phyloP scores from a whole-genome alignment of 2,888 invertebrate species.

The Pyrrhosoma nymphula region DNA sequence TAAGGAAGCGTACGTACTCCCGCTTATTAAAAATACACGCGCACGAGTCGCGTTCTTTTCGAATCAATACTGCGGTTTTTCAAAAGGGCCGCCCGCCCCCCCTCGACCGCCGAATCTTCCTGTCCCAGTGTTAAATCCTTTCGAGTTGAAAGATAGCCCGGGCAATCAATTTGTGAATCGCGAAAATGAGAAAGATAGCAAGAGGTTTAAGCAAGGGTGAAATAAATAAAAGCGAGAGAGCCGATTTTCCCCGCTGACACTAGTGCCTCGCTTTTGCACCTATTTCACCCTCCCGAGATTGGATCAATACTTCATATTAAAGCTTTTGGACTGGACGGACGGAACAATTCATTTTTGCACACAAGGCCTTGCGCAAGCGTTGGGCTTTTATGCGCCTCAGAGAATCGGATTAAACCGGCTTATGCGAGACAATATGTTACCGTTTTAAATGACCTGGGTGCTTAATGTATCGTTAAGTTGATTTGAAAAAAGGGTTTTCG shows the following conservation, averaged over 20 bases:
- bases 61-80: constrained; percentile 54
- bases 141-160: constrained; percentile 53
- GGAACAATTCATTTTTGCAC: constrained; percentile 34
- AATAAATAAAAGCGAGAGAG: not conserved
- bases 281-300: constrained; percentile 25
- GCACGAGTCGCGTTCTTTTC: not conserved
- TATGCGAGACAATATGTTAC: not conserved
- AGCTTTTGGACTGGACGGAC: constrained; percentile 49
- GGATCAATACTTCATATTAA: constrained; percentile 62
- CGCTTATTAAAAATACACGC: not conserved
- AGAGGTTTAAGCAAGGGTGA: too few relatives aligned
- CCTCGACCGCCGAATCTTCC: not conserved
- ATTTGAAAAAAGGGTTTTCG: not conserved
- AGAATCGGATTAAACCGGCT: not conserved
- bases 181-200: not conserved
- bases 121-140: constrained; percentile 17
- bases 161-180: constrained; percentile 45
- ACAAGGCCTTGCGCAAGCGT: not conserved
- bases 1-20: not conserved
- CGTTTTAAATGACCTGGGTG: not conserved
- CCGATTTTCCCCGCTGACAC: constrained; percentile 35
- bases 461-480: not conserved
- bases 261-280: constrained; percentile 29
- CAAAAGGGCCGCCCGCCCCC: not conserved
- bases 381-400: not conserved